These are phyloP conservation scores for Drosophila suboccidentalis DNA, from an alignment of 2,888 invertebrate species.

Conservation along the genomic window DNA sequence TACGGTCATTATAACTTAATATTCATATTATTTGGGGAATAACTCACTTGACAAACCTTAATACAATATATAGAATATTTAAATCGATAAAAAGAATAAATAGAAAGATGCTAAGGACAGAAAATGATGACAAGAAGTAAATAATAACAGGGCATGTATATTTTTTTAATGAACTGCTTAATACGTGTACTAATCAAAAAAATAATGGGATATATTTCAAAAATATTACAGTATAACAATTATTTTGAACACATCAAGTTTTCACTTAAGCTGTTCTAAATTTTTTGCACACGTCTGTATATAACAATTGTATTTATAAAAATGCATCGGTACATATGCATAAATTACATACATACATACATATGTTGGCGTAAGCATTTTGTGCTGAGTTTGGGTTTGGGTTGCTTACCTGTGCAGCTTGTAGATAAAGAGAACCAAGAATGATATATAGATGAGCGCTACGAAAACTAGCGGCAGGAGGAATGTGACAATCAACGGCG, in stretches of 20 bases:
- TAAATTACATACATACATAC: background rate
- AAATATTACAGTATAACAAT: background rate
- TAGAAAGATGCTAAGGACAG: too few relatives aligned
- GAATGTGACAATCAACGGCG: constrained; percentile 94
- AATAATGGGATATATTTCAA: too few relatives aligned
- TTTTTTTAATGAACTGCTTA: too few relatives aligned
- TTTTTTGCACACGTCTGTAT: background rate
- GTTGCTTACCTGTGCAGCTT: constrained; percentile 91
- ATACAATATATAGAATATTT: too few relatives aligned
- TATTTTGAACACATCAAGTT: background rate
- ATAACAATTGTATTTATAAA: constrained; percentile 2
- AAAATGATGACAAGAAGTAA: too few relatives aligned
- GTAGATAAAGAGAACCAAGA: constrained; percentile 94
- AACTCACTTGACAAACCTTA: too few relatives aligned
- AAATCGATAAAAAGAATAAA: too few relatives aligned
- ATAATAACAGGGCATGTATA: too few relatives aligned
- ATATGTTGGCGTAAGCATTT: constrained; percentile 13
- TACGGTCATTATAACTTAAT: too few relatives aligned
- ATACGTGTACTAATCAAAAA: too few relatives aligned
- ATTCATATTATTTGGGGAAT: too few relatives aligned
- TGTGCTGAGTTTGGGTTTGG: background rate
- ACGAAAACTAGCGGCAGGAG: constrained; percentile 93
- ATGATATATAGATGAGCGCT: constrained; percentile 92
- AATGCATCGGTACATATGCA: background rate
- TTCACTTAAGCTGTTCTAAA: background rate